Evolutionary conservation across 2,113 vertebrate species (phyloP), one percentile per base, ranked within the genome.

Genomic region (Acrocephalus kingi): DNA sequence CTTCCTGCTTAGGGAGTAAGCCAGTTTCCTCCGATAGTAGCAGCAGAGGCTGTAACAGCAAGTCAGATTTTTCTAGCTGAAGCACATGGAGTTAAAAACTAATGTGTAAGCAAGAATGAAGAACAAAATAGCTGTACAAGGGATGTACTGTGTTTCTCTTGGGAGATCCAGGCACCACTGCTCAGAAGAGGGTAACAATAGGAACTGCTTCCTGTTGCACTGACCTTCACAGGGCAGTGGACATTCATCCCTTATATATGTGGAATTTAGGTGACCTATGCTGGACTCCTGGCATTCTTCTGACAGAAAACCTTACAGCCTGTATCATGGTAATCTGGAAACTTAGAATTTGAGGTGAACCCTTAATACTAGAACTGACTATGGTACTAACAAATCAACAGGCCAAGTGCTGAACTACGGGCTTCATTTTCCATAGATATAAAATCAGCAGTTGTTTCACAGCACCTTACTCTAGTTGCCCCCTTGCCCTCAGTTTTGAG

Each of bases 241-340:
- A 12, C 0, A 0, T 6, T 67, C 8, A 24, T 39, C 41, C 11
- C 19, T 43, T 63, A 23, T 7, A 3, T 8, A 5, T 10, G 30
- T 54, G 27, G 31, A 52, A n/a, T 35, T 56, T 9, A 33, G 23
- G 24, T 72, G 35, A 56, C 30, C 20, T 51, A 2, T 35, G 13
- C 14, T 74, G 37, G 15, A 20, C 9, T 80, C 15, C 8, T 6
- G 9, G n/a, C 7, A 12, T 45, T 58, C 12, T 56, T 52, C 24
- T 54, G n/a, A 15, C 10, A 45, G 69, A 46, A 77, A 49, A 15
- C 19, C 20, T 54, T 80, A 37, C 1, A 67, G 39, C 2, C 1
- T 10, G 1, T 13, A 41, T 41, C 2, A 1, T 7, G 1, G 16
- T 33, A 52, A 76, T 9, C 27, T 28, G 59, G 25, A 20, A 41